These are phyloP conservation scores for Trileptium ribeirensis DNA, from an alignment of 2,888 invertebrate species.

Conservation along the genomic window DNA sequence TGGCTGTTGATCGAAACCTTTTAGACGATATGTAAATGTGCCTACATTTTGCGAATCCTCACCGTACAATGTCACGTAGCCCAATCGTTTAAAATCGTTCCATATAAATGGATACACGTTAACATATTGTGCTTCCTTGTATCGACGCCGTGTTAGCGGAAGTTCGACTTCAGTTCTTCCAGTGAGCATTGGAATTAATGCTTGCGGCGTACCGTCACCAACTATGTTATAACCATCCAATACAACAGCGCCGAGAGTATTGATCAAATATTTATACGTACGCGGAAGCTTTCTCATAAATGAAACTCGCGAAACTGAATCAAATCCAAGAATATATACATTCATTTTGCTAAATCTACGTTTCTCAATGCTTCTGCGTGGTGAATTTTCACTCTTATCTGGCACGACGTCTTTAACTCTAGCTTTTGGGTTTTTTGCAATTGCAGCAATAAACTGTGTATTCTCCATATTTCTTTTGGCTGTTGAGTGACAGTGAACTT, in stretches of 20 bases:
- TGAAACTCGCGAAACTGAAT: conserved; percentile 75
- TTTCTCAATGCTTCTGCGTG: neutral
- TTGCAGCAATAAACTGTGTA: conserved; percentile 34
- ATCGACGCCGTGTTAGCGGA: conserved; percentile 71
- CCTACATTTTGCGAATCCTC: conserved; percentile 78
- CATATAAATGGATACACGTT: conserved; percentile 78
- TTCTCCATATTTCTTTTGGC: neutral
- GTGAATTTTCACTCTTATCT: neutral
- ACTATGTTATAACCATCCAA: conserved; percentile 59
- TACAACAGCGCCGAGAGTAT: conserved; percentile 61
- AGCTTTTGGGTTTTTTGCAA: conserved; percentile 26
- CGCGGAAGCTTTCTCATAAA: conserved; percentile 71
- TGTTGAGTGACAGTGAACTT: neutral
- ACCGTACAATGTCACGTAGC: conserved; percentile 66
- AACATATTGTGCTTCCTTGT: conserved; percentile 61
- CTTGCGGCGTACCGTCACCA: conserved; percentile 55
- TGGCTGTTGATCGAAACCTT: conserved; percentile 73
- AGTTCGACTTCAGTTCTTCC: conserved; percentile 72
- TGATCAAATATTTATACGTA: conserved; percentile 64
- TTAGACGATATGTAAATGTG: conserved; percentile 79
- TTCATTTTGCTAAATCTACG: neutral
- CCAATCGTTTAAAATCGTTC: conserved; percentile 57
- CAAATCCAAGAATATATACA: conserved; percentile 68
- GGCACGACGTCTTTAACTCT: neutral
- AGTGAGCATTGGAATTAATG: conserved; percentile 76